Conservation (phyloP, 2,113 vertebrate genomes). For the Henicopernis longicauda region DNA sequence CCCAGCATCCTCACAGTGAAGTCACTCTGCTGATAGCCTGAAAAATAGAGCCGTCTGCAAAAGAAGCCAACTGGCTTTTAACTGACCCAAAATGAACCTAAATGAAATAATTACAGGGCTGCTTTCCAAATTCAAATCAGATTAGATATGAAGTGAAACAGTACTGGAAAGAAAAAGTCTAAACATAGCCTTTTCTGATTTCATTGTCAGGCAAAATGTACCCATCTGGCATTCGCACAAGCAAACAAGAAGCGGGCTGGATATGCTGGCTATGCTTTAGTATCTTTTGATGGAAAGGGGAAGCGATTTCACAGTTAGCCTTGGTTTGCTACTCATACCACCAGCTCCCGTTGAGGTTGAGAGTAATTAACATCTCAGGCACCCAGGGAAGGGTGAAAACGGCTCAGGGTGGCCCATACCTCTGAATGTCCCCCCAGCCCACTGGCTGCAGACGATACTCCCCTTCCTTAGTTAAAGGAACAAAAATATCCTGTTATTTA, state of each 20-base stretch:
- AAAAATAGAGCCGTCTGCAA: conserved; percentile 22
- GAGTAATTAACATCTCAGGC: not conserved
- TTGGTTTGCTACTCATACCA: not conserved
- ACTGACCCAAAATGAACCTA: conserved; percentile 52
- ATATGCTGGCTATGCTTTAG: not conserved
- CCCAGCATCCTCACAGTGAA: not conserved
- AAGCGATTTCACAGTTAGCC: not conserved
- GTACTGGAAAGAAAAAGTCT: conserved; percentile 60
- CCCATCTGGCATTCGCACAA: not conserved
- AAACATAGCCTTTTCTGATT: conserved; percentile 63
- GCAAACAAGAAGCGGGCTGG: not conserved
- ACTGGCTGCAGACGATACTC: not conserved
- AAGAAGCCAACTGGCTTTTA: conserved; percentile 26
- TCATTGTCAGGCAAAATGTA: conserved; percentile 35
- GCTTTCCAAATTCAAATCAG: conserved; percentile 71
- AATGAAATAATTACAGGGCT: conserved; percentile 68
- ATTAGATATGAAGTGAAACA: conserved; percentile 70
- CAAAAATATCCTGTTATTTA: not conserved
- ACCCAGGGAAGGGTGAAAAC: not conserved
- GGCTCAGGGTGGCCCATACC: not conserved
- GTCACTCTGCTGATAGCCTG: not conserved
- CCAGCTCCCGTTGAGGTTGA: not conserved
- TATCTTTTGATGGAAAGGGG: not conserved
- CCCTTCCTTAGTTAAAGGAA: not conserved
- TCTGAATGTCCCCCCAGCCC: not conserved